Evolutionary conservation across 2,888 invertebrate species (phyloP), one percentile per base, ranked within the genome.

Genomic region (Leptogaster cylindrica): DNA sequence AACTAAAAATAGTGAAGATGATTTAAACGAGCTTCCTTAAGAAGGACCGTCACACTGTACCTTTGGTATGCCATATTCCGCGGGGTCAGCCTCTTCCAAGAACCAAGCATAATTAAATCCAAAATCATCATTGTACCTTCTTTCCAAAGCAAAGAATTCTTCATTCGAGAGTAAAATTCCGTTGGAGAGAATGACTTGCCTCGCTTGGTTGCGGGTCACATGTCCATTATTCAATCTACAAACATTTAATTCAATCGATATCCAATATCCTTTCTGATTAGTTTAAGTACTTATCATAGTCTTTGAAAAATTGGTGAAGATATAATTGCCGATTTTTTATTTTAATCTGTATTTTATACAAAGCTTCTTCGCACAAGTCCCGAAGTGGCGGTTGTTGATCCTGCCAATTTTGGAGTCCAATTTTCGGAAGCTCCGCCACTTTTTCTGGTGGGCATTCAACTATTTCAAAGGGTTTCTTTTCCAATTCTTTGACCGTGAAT

Each of bases 41-140:
- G 8, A 52, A n/a, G 10, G 41, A 52, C 5, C 20, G 16, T 1
- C 4, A 48, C 14, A 18, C 0, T 33, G 10, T 70, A 78, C 72
- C 14, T 74, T 73, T 2, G 81, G 79, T 71, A 78, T 73, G 0
- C 75, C 79, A 67, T 78, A 79, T 67, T 79, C 78, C 0, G 76
- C 75, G 2, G 80, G 79, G 74, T 81, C 81, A 2, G 72, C 86
- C 79, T 91, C 90, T 66, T 85, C 84, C 63, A 92, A 80, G 72
- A 92, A 87, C 73, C 84, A 84, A 70, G 84, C 83, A 76, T 91
- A 92, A 82, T 87, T 88, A 78, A 92, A 91, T 18, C 91, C 92
- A 75, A 87, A 79, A 76, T 90, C 88, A 77, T 91, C 88, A 70
- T 87, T 86, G 80, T 89, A 91, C 71, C 89, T 83, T 73, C 83